Evolutionary conservation across 2,113 vertebrate genomes (phyloP).

Genomic region (Suncus etruscus): DNA sequence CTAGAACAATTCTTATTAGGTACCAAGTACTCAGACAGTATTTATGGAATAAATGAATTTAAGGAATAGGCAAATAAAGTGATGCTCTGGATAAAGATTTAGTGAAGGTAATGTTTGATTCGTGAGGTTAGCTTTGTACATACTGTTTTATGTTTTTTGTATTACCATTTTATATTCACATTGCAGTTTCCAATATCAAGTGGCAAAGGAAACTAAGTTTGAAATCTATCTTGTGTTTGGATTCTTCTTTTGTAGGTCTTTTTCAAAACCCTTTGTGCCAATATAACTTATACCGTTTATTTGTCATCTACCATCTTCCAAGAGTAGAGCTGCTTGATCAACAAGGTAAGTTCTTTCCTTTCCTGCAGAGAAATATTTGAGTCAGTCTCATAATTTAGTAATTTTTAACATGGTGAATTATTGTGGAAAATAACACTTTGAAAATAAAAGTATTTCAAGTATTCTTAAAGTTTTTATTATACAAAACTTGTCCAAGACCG

Average conservation of each 20-base stretch:
- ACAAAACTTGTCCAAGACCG: constrained; percentile 1
- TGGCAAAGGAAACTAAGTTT: constrained; percentile 22
- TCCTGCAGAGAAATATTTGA: constrained; percentile 53
- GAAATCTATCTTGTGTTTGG: constrained; percentile 49
- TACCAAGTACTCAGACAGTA: not conserved
- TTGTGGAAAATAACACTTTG: constrained; percentile 38
- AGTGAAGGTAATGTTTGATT: not conserved
- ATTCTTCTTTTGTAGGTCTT: constrained; percentile 85
- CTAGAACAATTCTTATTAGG: not conserved
- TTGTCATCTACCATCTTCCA: constrained; percentile 86
- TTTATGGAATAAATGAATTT: constrained; percentile 43
- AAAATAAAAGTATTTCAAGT: not conserved
- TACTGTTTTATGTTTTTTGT: no score
- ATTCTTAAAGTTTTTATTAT: not conserved
- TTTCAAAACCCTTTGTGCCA: constrained; percentile 90
- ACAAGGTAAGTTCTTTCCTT: constrained; percentile 84
- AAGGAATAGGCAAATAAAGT: not conserved
- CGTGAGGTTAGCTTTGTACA: not conserved
- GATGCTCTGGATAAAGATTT: not conserved
- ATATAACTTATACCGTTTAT: constrained; percentile 85
- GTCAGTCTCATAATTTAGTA: constrained; percentile 34
- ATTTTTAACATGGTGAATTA: not conserved
- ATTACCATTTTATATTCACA: not conserved
- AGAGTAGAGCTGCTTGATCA: constrained; percentile 88
- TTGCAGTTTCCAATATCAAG: not conserved